Evolutionary conservation across 2,113 vertebrate genomes (phyloP), one percentile per base, ranked within the genome.

Genomic region (Pithys albifrons): DNA sequence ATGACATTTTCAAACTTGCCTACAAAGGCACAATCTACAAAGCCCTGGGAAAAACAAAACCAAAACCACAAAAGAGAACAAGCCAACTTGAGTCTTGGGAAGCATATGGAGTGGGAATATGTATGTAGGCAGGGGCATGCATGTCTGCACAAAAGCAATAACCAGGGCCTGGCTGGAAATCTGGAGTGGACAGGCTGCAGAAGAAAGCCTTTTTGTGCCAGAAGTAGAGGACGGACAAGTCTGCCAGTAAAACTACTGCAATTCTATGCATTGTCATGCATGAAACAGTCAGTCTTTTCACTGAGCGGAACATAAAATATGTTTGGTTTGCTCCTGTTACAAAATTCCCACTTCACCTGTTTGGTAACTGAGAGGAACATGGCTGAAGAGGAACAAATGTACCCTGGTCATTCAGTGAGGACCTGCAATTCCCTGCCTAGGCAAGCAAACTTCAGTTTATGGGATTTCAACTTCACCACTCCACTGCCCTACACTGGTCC

Each of bases 1-100:
- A 31, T 90, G 94, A 89, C 92, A 96, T 97, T 97, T 97, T 92
- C 90, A 79, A 84, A 72, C 76, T 85, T 95, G 87, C 90, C 65
- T 96, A 96, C 87, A 93, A 81, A 95, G 70, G 84, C 0, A 1
- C 45, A 65, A 57, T 65, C 55, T 92, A 54, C 57, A 86, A 90
- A 96, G 83, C 80, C 75, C 13, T 75, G 49, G 69, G 62, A 66
- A 65, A 85, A 88, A 74, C 55, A 82, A 88, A 93, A 73, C 9
- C 29, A 72, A 64, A 78, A 52, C 0, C 28, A 78, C 33, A 41
- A 45, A 80, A 55, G 71, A 77, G 85, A 88, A 41, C 35, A 73
- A 71, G 23, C 9, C 37, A 61, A 12, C 20, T 58, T 24, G 3
- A 3, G 41, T 51, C 54, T 76, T 0, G 0, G 46, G 43, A 62